Conservation (phyloP, 2,113 vertebrate genomes). For the Corvus moneduloides region DNA sequence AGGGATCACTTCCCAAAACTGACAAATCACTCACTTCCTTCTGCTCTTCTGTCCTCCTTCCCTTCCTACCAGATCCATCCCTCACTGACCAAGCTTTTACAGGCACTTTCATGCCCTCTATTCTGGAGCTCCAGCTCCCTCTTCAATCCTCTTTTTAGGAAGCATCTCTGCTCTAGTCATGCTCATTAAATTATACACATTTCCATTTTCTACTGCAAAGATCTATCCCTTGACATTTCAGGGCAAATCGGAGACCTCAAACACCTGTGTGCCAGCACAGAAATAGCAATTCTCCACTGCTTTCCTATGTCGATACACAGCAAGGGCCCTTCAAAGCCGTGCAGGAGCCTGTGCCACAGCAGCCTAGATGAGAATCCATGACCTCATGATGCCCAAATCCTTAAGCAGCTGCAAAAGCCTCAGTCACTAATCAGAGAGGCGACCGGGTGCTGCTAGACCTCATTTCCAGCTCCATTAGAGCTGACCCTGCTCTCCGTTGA, state of each 20-base stretch:
- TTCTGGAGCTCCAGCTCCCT: neutral
- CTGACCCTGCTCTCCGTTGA: neutral
- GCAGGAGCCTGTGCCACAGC: neutral
- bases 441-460: neutral
- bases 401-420: neutral
- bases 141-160: neutral
- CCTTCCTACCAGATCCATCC: neutral
- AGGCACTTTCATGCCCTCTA: neutral
- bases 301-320: neutral
- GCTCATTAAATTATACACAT: neutral
- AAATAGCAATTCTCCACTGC: neutral
- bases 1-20: constrained; percentile 30
- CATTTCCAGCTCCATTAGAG: constrained; percentile 1
- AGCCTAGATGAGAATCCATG: neutral
- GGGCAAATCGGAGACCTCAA: neutral
- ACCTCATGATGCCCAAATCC: neutral
- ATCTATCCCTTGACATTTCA: neutral
- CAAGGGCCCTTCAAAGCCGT: neutral
- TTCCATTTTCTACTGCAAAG: neutral
- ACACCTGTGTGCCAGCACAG: neutral
- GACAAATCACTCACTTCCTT: constrained; percentile 27
- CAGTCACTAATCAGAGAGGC: neutral
- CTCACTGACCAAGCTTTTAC: neutral
- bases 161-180: neutral
- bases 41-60: neutral